These are phyloP conservation scores for Ploceus nigricollis DNA, from an alignment of 2,113 vertebrate species.

Conservation along the genomic window DNA sequence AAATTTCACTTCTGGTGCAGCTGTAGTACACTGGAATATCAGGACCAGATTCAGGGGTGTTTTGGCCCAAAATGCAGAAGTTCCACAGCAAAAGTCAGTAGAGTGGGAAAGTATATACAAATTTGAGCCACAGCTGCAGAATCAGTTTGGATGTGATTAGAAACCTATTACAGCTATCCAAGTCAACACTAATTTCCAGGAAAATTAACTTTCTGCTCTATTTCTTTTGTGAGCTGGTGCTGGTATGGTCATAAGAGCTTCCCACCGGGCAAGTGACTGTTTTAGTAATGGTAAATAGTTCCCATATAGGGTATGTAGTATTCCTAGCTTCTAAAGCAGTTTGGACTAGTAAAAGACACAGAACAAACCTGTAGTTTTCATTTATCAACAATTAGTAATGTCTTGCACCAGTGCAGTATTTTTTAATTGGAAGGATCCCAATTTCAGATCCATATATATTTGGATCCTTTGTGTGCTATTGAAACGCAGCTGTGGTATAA, in stretches of 20 bases:
- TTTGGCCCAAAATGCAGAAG: neutral
- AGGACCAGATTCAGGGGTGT: neutral
- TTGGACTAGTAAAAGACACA: neutral
- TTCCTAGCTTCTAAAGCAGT: neutral
- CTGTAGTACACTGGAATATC: neutral
- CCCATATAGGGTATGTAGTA: neutral
- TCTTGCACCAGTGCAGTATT: neutral
- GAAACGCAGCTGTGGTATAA: slow-evolving; percentile 13
- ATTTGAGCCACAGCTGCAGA: slow-evolving; percentile 7
- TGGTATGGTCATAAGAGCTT: neutral
- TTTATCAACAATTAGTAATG: neutral
- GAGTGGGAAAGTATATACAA: neutral
- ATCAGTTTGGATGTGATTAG: neutral
- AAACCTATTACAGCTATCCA: slow-evolving; percentile 1
- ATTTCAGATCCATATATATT: neutral
- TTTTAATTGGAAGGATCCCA: neutral
- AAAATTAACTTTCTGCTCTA: slow-evolving; percentile 26
- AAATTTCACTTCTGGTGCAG: neutral
- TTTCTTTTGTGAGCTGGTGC: neutral
- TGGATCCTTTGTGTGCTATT: neutral
- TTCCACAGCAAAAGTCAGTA: neutral
- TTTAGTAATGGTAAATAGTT: neutral
- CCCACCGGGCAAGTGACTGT: neutral
- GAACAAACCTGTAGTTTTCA: neutral
- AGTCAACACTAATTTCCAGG: slow-evolving; percentile 27